A percentile compares a stretch with the other conserved stretches of the same genome.
phyloP scores from a whole-genome alignment of 2,888 invertebrate genomes.

The Ptilodon capucinus region DNA sequence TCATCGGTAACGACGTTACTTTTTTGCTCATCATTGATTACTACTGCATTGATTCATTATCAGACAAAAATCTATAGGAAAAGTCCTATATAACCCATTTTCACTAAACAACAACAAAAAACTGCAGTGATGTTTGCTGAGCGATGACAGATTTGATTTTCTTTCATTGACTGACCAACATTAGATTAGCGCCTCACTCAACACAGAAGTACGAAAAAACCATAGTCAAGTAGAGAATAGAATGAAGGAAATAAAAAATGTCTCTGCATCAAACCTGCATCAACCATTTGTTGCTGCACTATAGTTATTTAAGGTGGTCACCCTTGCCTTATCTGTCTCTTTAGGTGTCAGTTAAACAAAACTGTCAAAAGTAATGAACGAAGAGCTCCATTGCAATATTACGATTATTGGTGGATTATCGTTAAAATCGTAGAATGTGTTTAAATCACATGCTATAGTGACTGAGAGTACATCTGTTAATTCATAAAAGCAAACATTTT shows the following conservation, averaged over 20 bases:
- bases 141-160: too few species aligned
- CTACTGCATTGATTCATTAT: background rate
- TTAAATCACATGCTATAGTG: constrained; percentile 42
- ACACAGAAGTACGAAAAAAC: too few species aligned
- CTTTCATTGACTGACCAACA: too few species aligned
- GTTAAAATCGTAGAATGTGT: constrained; percentile 50
- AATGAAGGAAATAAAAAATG: too few species aligned
- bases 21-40: background rate
- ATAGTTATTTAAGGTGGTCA: background rate
- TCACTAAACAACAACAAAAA: background rate
- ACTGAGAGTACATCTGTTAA: constrained; percentile 47
- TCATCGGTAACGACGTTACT: constrained; percentile 40
- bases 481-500: constrained; percentile 44
- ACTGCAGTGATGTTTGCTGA: too few species aligned
- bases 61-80: background rate
- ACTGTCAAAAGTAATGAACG: constrained; percentile 16
- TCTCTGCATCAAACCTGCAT: background rate
- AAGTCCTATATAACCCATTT: too few species aligned
- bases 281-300: background rate
- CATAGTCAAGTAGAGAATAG: too few species aligned
- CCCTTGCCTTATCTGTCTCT: constrained; percentile 13
- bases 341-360: background rate
- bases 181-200: too few species aligned
- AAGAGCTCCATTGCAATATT: constrained; percentile 48
- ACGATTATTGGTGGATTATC: constrained; percentile 42